Evolutionary conservation across 2,888 invertebrate species (phyloP).

Genomic region (Melieria picta): DNA sequence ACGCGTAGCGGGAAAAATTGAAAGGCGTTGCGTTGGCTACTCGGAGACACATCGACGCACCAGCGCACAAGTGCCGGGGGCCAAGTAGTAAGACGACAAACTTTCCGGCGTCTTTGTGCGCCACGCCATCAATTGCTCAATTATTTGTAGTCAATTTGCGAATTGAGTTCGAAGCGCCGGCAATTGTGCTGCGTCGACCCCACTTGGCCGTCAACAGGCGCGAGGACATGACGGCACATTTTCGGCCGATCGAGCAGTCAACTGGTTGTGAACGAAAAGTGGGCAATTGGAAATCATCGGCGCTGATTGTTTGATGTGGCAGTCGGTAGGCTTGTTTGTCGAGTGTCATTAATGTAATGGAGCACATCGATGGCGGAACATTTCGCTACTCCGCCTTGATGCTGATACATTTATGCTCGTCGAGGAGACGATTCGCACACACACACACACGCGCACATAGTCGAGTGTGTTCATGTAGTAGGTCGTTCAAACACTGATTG

Average conservation of each 20-base stretch:
- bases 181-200: not conserved
- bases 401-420: too few species aligned
- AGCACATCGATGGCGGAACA: not conserved
- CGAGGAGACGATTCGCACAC: not conserved
- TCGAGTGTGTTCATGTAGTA: slow-evolving; percentile 15
- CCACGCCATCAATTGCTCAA: slow-evolving; percentile 57
- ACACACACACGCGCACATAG: not conserved
- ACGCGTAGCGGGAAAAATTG: too few species aligned
- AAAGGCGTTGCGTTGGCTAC: not conserved
- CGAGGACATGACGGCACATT: not conserved
- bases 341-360: not conserved
- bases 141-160: slow-evolving; percentile 61
- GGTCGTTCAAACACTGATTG: not conserved
- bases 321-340: not conserved
- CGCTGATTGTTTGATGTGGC: not conserved
- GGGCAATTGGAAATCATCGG: not conserved
- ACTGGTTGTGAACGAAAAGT: not conserved
- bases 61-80: slow-evolving; percentile 4
- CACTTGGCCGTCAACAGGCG: too few species aligned
- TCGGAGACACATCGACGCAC: not conserved
- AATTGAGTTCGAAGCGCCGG: slow-evolving; percentile 48
- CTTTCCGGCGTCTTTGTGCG: slow-evolving; percentile 27
- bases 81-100: not conserved
- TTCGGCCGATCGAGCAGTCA: not conserved
- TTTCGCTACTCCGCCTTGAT: too few species aligned